Conservation (phyloP, 2,113 vertebrate genomes). For the Lagopus leucura region DNA sequence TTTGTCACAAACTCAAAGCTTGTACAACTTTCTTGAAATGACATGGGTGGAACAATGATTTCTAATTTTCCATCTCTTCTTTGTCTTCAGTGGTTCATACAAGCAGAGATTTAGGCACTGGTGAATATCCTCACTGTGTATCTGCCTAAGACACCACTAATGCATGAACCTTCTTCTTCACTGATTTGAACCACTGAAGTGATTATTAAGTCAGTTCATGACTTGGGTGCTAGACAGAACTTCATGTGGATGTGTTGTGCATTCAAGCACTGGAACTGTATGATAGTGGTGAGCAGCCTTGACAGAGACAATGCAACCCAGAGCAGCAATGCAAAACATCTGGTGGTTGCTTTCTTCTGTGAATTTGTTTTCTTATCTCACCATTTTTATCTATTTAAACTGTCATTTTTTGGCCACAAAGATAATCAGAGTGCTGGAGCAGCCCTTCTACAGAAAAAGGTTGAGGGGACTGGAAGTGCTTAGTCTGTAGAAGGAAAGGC, state of each 20-base stretch:
- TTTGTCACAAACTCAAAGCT: neutral
- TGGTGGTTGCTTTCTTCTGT: neutral
- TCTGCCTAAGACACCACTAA: neutral
- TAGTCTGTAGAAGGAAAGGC: too few relatives aligned
- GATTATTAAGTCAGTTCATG: neutral
- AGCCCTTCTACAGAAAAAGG: too few relatives aligned
- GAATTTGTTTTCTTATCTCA: rapidly evolving
- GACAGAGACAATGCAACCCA: rapidly evolving
- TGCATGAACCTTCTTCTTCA: neutral
- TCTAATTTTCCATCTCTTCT: neutral
- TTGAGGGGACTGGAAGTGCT: too few relatives aligned
- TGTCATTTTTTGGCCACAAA: neutral
- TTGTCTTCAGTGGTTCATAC: neutral
- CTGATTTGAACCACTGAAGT: neutral
- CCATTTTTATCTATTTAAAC: neutral
- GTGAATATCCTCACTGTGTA: rapidly evolving
- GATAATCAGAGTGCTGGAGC: too few relatives aligned
- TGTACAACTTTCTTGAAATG: neutral
- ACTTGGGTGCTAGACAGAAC: neutral
- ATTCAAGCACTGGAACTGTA: neutral
- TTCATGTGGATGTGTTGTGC: neutral
- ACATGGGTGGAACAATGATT: neutral
- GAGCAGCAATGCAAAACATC: neutral
- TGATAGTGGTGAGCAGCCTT: too few relatives aligned
- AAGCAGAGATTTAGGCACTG: neutral